Conservation (phyloP, 35 echinoderm and acorn worm genomes). For the Apostichopus parvimensis region DNA sequence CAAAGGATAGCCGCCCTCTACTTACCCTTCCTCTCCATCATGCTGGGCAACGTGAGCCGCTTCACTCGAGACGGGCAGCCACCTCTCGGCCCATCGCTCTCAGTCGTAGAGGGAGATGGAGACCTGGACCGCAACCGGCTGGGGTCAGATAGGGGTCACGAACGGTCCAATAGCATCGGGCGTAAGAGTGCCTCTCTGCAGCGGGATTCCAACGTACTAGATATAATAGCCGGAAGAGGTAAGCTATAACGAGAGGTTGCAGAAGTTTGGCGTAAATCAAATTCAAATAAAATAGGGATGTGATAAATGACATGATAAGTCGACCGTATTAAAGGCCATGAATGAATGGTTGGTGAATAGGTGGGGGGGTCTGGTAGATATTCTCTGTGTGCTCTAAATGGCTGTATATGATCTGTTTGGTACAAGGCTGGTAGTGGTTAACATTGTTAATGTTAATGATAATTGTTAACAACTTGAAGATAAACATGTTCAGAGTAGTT, state of each 20-base stretch:
- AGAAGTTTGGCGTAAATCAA: too few species aligned
- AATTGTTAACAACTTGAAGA: too few species aligned
- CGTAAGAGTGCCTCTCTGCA: constrained; percentile 75
- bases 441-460: too few species aligned
- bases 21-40: constrained; percentile 89
- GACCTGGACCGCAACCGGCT: constrained; percentile 47
- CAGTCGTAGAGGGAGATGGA: constrained; percentile 7
- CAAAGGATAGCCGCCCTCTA: constrained; percentile 88
- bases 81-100: constrained; percentile 40
- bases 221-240: constrained; percentile 96
- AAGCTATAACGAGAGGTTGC: background rate
- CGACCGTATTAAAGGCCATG: too few species aligned
- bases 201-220: constrained; percentile 78
- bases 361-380: too few species aligned
- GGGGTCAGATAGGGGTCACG: constrained; percentile 44
- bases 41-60: constrained; percentile 89
- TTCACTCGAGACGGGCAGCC: constrained; percentile 67
- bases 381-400: too few species aligned
- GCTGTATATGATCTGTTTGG: too few species aligned
- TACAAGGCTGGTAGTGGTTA: too few species aligned
- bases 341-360: too few species aligned
- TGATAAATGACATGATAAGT: too few species aligned
- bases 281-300: too few species aligned
- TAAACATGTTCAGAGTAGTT: too few species aligned
- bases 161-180: constrained; percentile 71